These are phyloP conservation scores for Cololabis saira DNA, from an alignment of 2,113 vertebrate genomes.

Conservation along the genomic window DNA sequence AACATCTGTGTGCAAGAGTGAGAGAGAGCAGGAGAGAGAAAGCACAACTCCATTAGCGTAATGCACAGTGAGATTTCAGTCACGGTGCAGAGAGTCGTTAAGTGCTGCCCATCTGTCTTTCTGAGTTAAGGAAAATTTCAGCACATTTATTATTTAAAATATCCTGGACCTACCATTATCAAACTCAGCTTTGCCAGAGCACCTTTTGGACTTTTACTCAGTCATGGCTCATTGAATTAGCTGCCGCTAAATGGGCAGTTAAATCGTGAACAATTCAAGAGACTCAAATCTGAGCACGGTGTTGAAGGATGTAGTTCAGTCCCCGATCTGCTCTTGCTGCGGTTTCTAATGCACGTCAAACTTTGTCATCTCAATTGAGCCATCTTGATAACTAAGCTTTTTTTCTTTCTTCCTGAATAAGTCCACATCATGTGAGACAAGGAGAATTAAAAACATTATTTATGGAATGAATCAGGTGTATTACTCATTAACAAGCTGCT, in stretches of 20 bases:
- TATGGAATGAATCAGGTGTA: constrained; percentile 26
- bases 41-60: constrained; percentile 82
- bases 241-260: constrained; percentile 53
- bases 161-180: constrained; percentile 61
- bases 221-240: constrained; percentile 64
- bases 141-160: constrained; percentile 81
- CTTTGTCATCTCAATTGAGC: neutral
- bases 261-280: constrained; percentile 38
- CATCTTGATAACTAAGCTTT: no score
- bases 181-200: constrained; percentile 57
- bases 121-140: constrained; percentile 73
- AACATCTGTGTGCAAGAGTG: constrained; percentile 77
- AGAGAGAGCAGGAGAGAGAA: constrained; percentile 39
- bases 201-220: constrained; percentile 67
- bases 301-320: constrained; percentile 10
- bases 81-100: constrained; percentile 78
- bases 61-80: constrained; percentile 81
- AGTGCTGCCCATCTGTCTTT: constrained; percentile 85
- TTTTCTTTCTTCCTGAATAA: neutral
- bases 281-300: constrained; percentile 38
- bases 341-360: neutral
- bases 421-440: neutral
- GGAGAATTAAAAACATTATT: constrained; percentile 18
- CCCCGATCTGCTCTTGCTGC: constrained; percentile 23
- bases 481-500: constrained; percentile 33